These are phyloP conservation scores for Heterotis niloticus DNA, from an alignment of 2,113 vertebrate genomes.

Conservation along the genomic window DNA sequence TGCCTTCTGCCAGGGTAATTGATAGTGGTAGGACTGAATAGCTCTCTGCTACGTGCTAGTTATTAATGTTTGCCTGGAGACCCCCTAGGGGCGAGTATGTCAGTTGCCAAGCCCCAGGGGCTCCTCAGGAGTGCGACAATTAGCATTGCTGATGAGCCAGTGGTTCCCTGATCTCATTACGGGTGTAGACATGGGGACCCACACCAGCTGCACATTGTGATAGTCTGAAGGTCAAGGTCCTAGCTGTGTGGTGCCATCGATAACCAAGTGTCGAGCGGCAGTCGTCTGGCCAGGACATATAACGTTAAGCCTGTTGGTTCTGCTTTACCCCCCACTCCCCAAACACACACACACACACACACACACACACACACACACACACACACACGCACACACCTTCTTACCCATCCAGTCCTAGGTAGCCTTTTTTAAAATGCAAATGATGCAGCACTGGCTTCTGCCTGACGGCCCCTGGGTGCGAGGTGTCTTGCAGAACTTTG, in stretches of 20 bases:
- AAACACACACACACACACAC: too few relatives aligned
- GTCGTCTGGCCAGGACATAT: conserved; percentile 41
- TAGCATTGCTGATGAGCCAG: conserved; percentile 36
- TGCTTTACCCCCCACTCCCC: conserved; percentile 42
- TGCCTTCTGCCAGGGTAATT: conserved; percentile 6
- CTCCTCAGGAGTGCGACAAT: conserved; percentile 18
- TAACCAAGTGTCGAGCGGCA: neutral
- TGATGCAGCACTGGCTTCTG: conserved; percentile 29
- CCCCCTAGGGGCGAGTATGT: neutral
- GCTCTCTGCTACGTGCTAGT: neutral
- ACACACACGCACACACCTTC: neutral
- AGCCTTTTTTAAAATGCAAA: conserved; percentile 52
- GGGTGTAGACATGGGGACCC: conserved; percentile 39
- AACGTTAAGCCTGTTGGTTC: conserved; percentile 46
- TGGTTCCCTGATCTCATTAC: conserved; percentile 52
- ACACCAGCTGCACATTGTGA: conserved; percentile 33
- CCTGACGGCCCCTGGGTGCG: conserved; percentile 40
- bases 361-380: too few relatives aligned
- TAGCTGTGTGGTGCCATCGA: neutral
- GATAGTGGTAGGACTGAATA: conserved; percentile 6
- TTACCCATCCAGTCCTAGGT: conserved; percentile 7
- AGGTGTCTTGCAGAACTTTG: conserved; percentile 46
- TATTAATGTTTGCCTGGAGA: neutral
- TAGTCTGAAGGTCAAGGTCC: conserved; percentile 49
- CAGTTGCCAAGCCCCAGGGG: conserved; percentile 15